Conservation (phyloP, 2,797 vertebrate genomes). For the Chrysocyon brachyurus region DNA sequence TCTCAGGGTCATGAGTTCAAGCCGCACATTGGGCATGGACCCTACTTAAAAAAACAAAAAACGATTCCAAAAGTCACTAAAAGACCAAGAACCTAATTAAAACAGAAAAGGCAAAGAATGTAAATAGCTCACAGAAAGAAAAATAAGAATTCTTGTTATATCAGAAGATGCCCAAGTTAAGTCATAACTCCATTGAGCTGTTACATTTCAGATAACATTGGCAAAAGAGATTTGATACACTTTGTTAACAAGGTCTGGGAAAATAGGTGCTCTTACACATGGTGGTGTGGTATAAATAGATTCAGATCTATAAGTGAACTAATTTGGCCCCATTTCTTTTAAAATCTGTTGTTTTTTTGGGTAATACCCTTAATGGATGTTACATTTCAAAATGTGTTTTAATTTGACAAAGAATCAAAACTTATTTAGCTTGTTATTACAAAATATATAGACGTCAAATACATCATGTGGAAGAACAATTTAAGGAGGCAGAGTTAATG, state of each 20-base stretch:
- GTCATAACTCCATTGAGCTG: background rate
- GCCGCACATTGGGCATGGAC: background rate
- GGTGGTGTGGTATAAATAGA: background rate
- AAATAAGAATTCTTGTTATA: background rate
- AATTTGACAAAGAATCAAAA: conserved; percentile 54
- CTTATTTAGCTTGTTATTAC: background rate
- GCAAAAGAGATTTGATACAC: background rate
- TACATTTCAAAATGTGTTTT: conserved; percentile 17
- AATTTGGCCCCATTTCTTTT: background rate
- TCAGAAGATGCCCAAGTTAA: conserved; percentile 13
- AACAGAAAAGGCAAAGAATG: background rate
- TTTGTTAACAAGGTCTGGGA: background rate
- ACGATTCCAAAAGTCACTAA: background rate
- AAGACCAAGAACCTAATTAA: background rate
- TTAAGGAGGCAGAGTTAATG: background rate
- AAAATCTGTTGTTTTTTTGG: background rate
- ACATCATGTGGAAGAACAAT: background rate
- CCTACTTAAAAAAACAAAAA: background rate
- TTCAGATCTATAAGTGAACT: background rate
- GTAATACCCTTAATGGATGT: background rate
- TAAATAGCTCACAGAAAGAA: conserved; percentile 37
- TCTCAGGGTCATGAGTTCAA: background rate
- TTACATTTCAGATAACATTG: background rate
- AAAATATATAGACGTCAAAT: background rate
- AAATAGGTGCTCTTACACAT: background rate